Conservation (phyloP, 92 coral and sea anemone species). For the Actinostola sp. region DNA sequence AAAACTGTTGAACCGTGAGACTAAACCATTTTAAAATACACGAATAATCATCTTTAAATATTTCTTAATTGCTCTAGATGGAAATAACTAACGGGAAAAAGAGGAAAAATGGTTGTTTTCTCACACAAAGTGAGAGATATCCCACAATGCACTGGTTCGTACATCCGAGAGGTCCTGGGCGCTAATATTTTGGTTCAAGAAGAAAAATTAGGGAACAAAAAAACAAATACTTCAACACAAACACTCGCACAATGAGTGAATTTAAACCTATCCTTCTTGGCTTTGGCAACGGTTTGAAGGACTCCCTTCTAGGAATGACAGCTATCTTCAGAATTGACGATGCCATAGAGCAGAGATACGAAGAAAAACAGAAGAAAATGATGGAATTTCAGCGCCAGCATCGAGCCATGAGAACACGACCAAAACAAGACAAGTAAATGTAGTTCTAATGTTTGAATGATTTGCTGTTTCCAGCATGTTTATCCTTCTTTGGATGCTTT, state of each 20-base stretch:
- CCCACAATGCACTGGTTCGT: constrained; percentile 17
- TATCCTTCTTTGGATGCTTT: too few relatives aligned
- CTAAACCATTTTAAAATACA: too few relatives aligned
- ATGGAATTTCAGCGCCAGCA: constrained; percentile 36
- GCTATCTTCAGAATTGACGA: constrained; percentile 66
- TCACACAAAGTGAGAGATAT: neutral
- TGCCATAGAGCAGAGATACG: constrained; percentile 57
- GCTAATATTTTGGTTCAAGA: constrained; percentile 25
- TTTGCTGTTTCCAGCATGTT: neutral
- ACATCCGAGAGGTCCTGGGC: constrained; percentile 29
- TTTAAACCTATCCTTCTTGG: constrained; percentile 78
- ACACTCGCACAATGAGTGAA: constrained; percentile 68
- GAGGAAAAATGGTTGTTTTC: neutral
- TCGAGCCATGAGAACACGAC: constrained; percentile 52
- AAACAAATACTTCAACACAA: constrained; percentile 1
- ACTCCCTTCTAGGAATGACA: constrained; percentile 83
- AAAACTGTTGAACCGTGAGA: too few relatives aligned
- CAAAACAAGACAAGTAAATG: constrained; percentile 43
- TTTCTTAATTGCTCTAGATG: too few relatives aligned
- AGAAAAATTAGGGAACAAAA: too few relatives aligned
- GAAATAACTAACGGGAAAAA: neutral
- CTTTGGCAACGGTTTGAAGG: constrained; percentile 80
- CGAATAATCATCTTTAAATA: too few relatives aligned
- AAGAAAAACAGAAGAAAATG: constrained; percentile 45
- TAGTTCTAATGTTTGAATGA: neutral